phyloP scores from a whole-genome alignment of 1,140 invertebrate species.

The Calliphora vicina region DNA sequence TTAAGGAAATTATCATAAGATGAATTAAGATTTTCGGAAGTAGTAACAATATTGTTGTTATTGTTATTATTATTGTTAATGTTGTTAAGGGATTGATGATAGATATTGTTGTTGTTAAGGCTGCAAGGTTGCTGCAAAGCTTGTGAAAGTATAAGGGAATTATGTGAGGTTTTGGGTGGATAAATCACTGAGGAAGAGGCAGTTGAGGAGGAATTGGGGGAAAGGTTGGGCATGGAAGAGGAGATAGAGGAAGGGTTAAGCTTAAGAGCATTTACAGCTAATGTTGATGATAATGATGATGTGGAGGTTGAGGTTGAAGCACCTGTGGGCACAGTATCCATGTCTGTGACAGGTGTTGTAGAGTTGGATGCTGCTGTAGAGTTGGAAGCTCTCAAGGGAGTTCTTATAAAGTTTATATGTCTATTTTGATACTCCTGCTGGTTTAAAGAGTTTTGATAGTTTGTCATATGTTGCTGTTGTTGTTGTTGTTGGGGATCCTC shows the following conservation, averaged over 20 bases:
- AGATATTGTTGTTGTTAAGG: neutral
- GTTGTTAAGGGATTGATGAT: neutral
- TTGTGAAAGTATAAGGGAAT: conserved; percentile 20
- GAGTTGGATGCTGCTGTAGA: neutral
- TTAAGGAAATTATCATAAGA: neutral
- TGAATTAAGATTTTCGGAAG: neutral
- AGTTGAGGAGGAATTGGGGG: conserved; percentile 39
- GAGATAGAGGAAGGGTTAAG: neutral
- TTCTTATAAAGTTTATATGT: neutral
- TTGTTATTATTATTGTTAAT: neutral
- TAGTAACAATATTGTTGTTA: conserved; percentile 12
- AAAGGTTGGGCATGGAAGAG: neutral
- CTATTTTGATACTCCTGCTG: neutral
- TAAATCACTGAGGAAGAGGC: conserved; percentile 51
- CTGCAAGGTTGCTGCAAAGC: conserved; percentile 30
- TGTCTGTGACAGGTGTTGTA: conserved; percentile 55
- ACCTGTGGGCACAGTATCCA: conserved; percentile 58
- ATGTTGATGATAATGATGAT: no score
- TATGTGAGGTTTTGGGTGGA: conserved; percentile 48
- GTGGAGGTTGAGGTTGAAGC: conserved; percentile 37
- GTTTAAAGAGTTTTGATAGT: neutral
- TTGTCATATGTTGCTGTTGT: neutral
- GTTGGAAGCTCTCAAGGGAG: neutral
- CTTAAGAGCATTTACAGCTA: neutral
- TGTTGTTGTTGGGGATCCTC: neutral